Evolutionary conservation across 2,888 invertebrate genomes (phyloP), one percentile per base, ranked within the genome.

Genomic region (Coelinius sp.): DNA sequence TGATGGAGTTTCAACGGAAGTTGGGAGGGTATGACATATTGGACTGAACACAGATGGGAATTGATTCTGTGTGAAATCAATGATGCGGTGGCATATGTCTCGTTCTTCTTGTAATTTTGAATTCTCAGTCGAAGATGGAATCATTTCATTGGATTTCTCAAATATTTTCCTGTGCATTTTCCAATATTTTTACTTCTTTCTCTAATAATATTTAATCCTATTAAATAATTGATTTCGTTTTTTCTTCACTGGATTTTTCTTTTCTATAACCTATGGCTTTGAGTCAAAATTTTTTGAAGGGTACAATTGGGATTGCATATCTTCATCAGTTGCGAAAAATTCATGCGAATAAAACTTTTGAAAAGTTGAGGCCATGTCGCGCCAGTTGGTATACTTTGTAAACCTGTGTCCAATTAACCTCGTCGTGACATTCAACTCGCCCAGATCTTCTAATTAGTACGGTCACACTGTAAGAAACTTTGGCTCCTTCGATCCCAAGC

Each of bases 31-130:
- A 24, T n/a, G 24, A 63, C 41, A 41, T 63, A 41, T 41, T 63
- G 46, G 65, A 38, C 25, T 65, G 25, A 70, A 71, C 82, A 82
- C 82, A 82, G 82, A 82, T 82, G 82, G 75, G 64, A 68, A 35
- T 73, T 72, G 77, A 80, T 78, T 59, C 74, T 73, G 77, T 79
- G 81, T 85, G 79, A 83, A 86, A 86, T 86, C 82, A 70, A 84
- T 84, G 82, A 73, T 73, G 78, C 80, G 84, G 78, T 75, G 75
- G 74, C 86, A 85, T 84, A 85, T 84, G 86, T 68, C 31, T 56
- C 4, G 27, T 25, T 59, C 20, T 31, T 35, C 31, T 53, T 7
- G 14, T 8, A 53, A n/a, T 12, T 24, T 17, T 8, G 3, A 20
- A 22, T 20, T 22, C 22, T 22, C n/a, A n/a, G 2, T 44, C 5